Base-by-base conservation (phyloP, 2,113 vertebrate genomes). In the Thermophis baileyi region DNA sequence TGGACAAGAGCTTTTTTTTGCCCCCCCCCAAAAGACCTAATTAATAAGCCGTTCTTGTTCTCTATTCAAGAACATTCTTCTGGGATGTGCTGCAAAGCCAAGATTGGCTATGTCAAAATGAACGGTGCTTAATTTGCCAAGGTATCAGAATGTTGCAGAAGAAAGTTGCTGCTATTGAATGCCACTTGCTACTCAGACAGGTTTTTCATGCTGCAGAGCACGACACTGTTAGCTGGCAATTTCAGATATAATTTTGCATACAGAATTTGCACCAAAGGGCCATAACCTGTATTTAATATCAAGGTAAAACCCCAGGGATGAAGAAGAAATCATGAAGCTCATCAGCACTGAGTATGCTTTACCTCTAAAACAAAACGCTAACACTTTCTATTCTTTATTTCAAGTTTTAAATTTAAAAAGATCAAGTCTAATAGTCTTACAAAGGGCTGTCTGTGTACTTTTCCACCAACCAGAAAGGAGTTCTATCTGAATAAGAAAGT, bases 41-140 rank as follows among this genome's bases (percentile, higher is more conserved):
- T 95, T 95, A 95, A 92, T 0, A n/a, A 96, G 94, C 87, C 8
- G 90, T 92, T 95, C 93, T 55, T 27, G 85, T 91, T 94, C 0
- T 2, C 85, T 27, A 91, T 91, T 90, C 89, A 3, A 94, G 93
- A 93, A 27, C 0, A 0, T 22, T 93, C 92, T 93, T 93, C 47
- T n/a, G 95, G 91, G 94, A 93, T 0, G 0, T 6, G 85, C 93
- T 87, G 90, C 20, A 25, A 92, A 50, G 50, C 0, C 0, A 49
- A 46, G 93, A 88, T 53, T 0, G 22, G 24, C 0, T 92, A 24
- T 3, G 1, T 91, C 94, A 7, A 46, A 51, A 89, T 0, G 3
- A 88, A 85, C 1, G 1, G 6, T 89, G 24, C 81, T 0, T 1
- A 89, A 51, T 0, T 16, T 3, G 55, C 1, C 0, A 3, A 47